These are phyloP conservation scores for Dryocosmus kuriphilus DNA, from an alignment of 2,888 invertebrate species.

Conservation along the genomic window DNA sequence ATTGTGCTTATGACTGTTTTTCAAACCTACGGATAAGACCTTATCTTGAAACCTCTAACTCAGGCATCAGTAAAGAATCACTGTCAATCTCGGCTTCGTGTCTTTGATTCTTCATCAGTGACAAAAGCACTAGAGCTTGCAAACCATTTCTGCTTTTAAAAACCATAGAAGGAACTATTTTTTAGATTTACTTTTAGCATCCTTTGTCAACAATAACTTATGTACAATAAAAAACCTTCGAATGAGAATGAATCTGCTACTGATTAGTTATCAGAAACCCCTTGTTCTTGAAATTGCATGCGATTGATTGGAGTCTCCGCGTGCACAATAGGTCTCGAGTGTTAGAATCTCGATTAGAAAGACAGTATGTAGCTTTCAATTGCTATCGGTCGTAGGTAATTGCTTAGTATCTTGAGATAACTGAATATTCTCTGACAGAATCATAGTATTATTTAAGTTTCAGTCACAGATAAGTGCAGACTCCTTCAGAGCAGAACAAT, in stretches of 20 bases:
- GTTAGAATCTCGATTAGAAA: background rate
- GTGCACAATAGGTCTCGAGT: background rate
- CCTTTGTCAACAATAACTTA: background rate
- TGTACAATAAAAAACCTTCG: background rate
- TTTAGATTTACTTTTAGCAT: background rate
- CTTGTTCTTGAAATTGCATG: background rate
- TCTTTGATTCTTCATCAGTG: constrained; percentile 41
- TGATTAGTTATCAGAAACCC: background rate
- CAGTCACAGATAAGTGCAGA: constrained; percentile 3
- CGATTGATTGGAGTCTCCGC: background rate
- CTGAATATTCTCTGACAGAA: background rate
- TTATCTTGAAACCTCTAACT: constrained; percentile 58
- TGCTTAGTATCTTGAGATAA: background rate
- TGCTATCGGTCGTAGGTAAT: background rate
- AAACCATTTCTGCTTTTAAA: background rate
- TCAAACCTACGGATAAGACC: constrained; percentile 54
- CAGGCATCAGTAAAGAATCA: constrained; percentile 53
- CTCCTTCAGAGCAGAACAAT: constrained; percentile 13
- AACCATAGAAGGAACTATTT: background rate
- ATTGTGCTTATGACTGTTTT: constrained; percentile 55
- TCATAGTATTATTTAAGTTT: constrained; percentile 9
- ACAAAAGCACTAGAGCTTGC: background rate
- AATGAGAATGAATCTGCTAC: background rate
- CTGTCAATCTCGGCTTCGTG: constrained; percentile 51
- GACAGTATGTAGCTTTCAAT: background rate